These are phyloP conservation scores for Pterostichus madidus DNA, from an alignment of 2,888 invertebrate genomes.

Conservation along the genomic window DNA sequence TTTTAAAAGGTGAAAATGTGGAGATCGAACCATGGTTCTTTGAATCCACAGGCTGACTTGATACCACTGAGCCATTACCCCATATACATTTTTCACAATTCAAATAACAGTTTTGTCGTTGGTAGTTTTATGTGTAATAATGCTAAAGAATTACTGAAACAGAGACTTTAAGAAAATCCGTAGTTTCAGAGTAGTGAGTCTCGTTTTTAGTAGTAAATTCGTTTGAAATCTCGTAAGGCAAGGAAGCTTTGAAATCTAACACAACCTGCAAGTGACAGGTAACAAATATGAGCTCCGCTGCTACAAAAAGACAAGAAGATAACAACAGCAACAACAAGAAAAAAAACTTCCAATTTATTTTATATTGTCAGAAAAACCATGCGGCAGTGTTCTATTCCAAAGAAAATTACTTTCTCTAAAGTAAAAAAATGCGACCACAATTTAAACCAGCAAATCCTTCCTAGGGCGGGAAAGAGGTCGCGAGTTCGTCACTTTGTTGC, in stretches of 20 bases:
- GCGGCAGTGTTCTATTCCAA: slow-evolving; percentile 19
- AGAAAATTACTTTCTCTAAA: slow-evolving; percentile 28
- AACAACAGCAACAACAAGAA: slow-evolving; percentile 53
- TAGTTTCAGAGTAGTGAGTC: slow-evolving; percentile 5
- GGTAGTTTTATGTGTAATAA: too few species aligned
- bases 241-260: slow-evolving; percentile 49
- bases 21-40: too few species aligned
- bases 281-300: slow-evolving; percentile 60
- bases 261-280: slow-evolving; percentile 65
- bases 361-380: slow-evolving; percentile 56
- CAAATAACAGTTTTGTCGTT: too few species aligned
- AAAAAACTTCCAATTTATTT: slow-evolving; percentile 62
- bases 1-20: too few species aligned
- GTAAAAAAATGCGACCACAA: neutral
- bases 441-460: neutral
- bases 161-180: slow-evolving; percentile 1
- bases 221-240: slow-evolving; percentile 40
- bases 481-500: neutral
- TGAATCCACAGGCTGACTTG: too few species aligned
- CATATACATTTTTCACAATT: too few species aligned
- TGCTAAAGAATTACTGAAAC: neutral
- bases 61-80: too few species aligned
- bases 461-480: neutral
- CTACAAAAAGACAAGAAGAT: slow-evolving; percentile 55
- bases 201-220: slow-evolving; percentile 35